phyloP scores from a whole-genome alignment of 2,113 vertebrate genomes.

The Paratilapia polleni region DNA sequence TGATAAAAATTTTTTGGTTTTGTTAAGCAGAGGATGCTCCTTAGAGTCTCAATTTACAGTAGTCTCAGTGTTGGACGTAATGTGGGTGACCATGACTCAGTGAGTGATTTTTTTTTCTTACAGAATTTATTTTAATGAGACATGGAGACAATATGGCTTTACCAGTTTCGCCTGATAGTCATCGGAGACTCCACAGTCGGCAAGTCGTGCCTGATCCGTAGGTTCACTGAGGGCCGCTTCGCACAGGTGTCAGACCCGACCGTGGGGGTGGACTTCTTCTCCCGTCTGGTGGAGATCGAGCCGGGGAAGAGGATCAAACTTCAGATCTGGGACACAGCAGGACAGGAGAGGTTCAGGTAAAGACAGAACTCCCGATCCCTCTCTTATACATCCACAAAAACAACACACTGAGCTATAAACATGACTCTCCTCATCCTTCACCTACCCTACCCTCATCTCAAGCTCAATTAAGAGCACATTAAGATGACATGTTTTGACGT shows the following conservation, averaged over 20 bases:
- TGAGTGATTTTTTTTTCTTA: not conserved
- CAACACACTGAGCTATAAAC: not conserved
- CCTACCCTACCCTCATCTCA: not conserved
- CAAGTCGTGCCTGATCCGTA: constrained; percentile 93
- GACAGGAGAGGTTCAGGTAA: constrained; percentile 92
- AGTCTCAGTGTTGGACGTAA: not conserved
- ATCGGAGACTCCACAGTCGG: constrained; percentile 96
- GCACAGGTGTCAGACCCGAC: constrained; percentile 95
- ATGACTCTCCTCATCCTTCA: not conserved
- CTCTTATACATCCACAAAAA: not conserved
- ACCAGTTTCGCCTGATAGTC: constrained; percentile 96
- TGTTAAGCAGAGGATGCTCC: not conserved
- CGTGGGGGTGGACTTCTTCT: constrained; percentile 97
- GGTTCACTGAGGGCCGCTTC: constrained; percentile 95
- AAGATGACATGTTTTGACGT: not conserved
- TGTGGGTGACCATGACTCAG: not conserved
- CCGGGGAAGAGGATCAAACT: constrained; percentile 95
- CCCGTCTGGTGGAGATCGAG: constrained; percentile 94
- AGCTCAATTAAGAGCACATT: not conserved
- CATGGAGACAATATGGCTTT: constrained; percentile 98
- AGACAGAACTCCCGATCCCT: not conserved
- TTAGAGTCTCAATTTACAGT: not conserved
- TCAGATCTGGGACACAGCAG: constrained; percentile 92
- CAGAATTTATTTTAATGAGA: constrained; percentile 58
- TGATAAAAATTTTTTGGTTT: not conserved